A percentile compares a stretch with the other conserved stretches of the same genome.
These are phyloP conservation scores for Balearica regulorum DNA, from an alignment of 2,797 vertebrate genomes.

Conservation along the genomic window DNA sequence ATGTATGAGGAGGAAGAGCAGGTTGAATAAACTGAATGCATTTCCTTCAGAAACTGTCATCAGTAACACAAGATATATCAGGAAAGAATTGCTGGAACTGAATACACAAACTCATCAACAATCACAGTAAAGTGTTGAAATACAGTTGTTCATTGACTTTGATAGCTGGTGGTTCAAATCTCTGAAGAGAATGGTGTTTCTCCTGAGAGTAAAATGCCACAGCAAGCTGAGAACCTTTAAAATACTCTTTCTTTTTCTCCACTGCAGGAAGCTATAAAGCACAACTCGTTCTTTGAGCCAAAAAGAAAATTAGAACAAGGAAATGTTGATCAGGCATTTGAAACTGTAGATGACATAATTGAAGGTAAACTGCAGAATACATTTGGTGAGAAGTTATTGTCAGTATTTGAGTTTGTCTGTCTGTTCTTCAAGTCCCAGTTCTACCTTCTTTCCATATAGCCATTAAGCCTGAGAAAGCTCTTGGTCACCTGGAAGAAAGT, in stretches of 20 bases:
- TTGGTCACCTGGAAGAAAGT: neutral
- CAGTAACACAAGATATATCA: neutral
- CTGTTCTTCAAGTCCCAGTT: neutral
- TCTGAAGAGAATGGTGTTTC: neutral
- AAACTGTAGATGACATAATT: conserved; percentile 64
- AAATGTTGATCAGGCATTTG: conserved; percentile 72
- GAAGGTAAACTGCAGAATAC: conserved; percentile 67
- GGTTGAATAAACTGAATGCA: neutral
- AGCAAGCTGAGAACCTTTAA: neutral
- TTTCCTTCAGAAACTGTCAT: neutral
- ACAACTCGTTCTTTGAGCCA: conserved; percentile 71
- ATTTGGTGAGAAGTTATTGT: neutral
- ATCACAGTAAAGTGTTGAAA: neutral
- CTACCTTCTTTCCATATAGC: neutral
- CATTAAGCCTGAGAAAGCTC: neutral
- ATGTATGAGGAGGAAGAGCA: neutral
- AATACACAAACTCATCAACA: neutral
- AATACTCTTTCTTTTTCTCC: neutral
- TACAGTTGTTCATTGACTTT: neutral
- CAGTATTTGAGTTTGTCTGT: neutral
- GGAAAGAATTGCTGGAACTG: neutral
- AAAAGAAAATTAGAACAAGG: conserved; percentile 73
- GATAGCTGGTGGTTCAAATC: neutral
- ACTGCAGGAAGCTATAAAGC: conserved; percentile 72
- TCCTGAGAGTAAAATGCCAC: neutral